Evolutionary conservation across 2,888 invertebrate genomes (phyloP).

Genomic region (Pyrocoelia pectoralis): DNA sequence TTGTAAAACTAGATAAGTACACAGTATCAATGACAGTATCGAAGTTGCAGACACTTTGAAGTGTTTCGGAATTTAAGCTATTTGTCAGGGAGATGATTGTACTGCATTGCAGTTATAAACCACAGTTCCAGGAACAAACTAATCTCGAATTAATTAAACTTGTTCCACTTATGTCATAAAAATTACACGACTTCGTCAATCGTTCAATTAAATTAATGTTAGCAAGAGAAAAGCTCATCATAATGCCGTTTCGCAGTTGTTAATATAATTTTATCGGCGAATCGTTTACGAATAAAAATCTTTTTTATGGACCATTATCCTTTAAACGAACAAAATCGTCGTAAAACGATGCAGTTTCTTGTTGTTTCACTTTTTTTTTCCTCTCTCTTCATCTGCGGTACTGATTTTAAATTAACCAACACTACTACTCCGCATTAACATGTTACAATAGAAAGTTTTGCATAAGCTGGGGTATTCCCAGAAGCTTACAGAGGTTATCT

Average conservation of each 20-base stretch:
- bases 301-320: conserved; percentile 27
- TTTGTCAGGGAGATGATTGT: neutral
- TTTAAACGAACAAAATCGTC: conserved; percentile 20
- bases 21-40: conserved; percentile 15
- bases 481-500: conserved; percentile 49
- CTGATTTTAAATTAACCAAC: conserved; percentile 6
- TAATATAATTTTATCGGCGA: conserved; percentile 25
- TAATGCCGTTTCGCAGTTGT: too few relatives aligned
- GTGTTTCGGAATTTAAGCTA: neutral
- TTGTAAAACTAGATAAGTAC: neutral
- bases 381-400: neutral
- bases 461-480: conserved; percentile 44
- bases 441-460: conserved; percentile 40
- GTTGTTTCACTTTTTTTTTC: conserved; percentile 1
- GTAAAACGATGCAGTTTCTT: conserved; percentile 7
- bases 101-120: neutral
- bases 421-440: conserved; percentile 4
- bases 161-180: neutral
- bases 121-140: neutral
- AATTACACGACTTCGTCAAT: neutral
- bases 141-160: neutral
- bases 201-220: neutral
- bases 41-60: conserved; percentile 17
- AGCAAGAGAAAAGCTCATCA: too few relatives aligned
- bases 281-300: conserved; percentile 25